Evolutionary conservation across 2,113 vertebrate species (phyloP).

Genomic region (Stictonetta naevosa): DNA sequence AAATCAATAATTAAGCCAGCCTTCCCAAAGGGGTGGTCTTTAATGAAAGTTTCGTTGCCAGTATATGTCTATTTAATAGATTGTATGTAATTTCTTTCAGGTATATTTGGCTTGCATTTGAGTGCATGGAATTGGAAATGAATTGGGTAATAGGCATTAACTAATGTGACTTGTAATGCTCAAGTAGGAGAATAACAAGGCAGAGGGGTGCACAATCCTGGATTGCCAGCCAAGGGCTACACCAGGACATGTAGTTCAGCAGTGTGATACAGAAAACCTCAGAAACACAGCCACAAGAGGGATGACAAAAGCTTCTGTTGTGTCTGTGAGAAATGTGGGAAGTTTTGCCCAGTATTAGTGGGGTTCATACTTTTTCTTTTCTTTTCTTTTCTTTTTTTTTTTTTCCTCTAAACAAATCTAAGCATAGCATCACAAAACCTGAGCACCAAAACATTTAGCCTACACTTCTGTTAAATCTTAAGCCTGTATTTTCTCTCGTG

Average conservation of each 20-base stretch:
- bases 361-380: background rate
- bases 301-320: fast-evolving
- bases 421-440: background rate
- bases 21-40: background rate
- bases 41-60: background rate
- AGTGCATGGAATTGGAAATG: background rate
- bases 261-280: background rate
- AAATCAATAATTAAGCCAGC: conserved; percentile 21
- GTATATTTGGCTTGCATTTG: background rate
- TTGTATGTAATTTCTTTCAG: background rate
- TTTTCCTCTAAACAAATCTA: background rate
- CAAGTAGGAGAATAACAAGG: background rate
- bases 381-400: background rate
- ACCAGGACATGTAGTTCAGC: background rate
- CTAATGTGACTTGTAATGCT: background rate
- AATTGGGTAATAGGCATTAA: background rate
- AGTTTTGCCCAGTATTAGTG: background rate
- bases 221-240: background rate
- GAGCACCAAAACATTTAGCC: background rate
- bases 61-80: conserved; percentile 9
- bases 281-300: background rate
- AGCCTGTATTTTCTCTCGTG: background rate
- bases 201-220: background rate
- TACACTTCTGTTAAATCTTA: background rate
- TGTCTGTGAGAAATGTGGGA: background rate